phyloP scores from a whole-genome alignment of 2,888 invertebrate species.

The Drosophila neoperkinsi region DNA sequence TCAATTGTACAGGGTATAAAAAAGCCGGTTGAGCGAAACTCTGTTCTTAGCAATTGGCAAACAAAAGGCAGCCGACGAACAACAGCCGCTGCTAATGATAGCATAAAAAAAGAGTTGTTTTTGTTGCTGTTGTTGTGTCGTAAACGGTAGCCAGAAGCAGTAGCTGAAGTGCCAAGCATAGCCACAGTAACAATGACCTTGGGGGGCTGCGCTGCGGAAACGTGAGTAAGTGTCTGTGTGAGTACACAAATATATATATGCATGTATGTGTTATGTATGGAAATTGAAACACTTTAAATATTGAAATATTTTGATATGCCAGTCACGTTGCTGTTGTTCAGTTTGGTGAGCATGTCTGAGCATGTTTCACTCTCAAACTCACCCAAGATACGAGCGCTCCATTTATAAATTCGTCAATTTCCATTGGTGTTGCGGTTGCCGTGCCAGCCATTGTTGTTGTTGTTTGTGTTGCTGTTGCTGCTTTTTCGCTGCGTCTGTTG shows the following conservation, averaged over 20 bases:
- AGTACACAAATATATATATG: conserved; percentile 1
- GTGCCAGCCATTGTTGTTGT: conserved; percentile 70
- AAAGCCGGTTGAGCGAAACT: conserved; percentile 44
- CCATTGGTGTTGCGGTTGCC: conserved; percentile 86
- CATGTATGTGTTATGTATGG: conserved; percentile 38
- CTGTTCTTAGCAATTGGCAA: conserved; percentile 37
- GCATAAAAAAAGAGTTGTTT: conserved; percentile 43
- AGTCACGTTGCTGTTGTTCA: conserved; percentile 58
- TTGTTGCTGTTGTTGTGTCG: conserved; percentile 43
- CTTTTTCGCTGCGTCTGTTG: conserved; percentile 19
- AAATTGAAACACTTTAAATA: conserved; percentile 56
- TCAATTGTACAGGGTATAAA: conserved; percentile 30
- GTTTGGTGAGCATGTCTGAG: conserved; percentile 57
- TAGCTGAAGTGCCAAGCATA: conserved; percentile 6
- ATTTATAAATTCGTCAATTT: conserved; percentile 93
- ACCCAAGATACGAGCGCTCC: conserved; percentile 95
- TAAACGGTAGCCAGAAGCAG: conserved; percentile 47
- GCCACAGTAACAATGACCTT: conserved; percentile 76
- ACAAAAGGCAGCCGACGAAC: conserved; percentile 36
- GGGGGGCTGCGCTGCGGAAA: conserved; percentile 50
- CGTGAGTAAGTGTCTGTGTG: conserved; percentile 9
- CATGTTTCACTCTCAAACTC: conserved; percentile 84
- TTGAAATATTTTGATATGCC: conserved; percentile 54
- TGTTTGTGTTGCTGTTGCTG: conserved; percentile 43
- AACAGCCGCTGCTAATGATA: conserved; percentile 51